Conservation (phyloP, 2,888 invertebrate species). For the Scaptomyza polygonia region DNA sequence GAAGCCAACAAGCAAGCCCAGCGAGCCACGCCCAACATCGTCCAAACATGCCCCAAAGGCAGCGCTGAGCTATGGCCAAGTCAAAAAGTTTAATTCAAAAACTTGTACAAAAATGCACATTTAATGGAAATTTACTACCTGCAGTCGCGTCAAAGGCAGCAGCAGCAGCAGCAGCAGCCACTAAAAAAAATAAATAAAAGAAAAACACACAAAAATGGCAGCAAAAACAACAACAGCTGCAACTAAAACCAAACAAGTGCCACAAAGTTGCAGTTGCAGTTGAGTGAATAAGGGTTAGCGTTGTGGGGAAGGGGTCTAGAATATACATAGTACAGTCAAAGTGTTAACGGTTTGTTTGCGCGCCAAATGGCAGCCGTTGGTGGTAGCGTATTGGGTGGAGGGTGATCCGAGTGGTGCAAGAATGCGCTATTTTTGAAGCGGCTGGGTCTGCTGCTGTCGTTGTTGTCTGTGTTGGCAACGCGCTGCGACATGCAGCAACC, state of each 20-base stretch:
- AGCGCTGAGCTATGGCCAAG: constrained; percentile 63
- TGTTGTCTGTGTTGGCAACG: constrained; percentile 51
- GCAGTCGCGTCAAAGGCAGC: constrained; percentile 67
- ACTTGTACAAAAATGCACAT: constrained; percentile 82
- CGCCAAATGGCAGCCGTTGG: constrained; percentile 56
- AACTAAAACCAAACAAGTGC: constrained; percentile 62
- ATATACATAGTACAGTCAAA: constrained; percentile 55
- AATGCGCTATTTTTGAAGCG: constrained; percentile 46
- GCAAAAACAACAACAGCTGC: constrained; percentile 26
- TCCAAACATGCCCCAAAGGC: constrained; percentile 20
- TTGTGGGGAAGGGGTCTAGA: constrained; percentile 11
- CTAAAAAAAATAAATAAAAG: constrained; percentile 19
- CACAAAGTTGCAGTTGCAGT: constrained; percentile 71
- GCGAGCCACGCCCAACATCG: constrained; percentile 10
- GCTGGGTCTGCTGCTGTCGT: constrained; percentile 53
- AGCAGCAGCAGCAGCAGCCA: constrained; percentile 34
- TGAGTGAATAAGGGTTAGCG: constrained; percentile 27
- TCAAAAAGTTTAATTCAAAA: constrained; percentile 82
- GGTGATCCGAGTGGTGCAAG: not conserved
- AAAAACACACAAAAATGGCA: constrained; percentile 6
- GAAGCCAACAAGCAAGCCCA: constrained; percentile 13
- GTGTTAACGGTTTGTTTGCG: constrained; percentile 79
- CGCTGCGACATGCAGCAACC: constrained; percentile 62
- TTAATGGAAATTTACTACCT: constrained; percentile 83
- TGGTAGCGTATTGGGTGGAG: not conserved